A percentile compares a stretch with the other conserved stretches of the same genome.
phyloP scores from a whole-genome alignment of 2,888 invertebrate species.

The Philhelius pedissequus region DNA sequence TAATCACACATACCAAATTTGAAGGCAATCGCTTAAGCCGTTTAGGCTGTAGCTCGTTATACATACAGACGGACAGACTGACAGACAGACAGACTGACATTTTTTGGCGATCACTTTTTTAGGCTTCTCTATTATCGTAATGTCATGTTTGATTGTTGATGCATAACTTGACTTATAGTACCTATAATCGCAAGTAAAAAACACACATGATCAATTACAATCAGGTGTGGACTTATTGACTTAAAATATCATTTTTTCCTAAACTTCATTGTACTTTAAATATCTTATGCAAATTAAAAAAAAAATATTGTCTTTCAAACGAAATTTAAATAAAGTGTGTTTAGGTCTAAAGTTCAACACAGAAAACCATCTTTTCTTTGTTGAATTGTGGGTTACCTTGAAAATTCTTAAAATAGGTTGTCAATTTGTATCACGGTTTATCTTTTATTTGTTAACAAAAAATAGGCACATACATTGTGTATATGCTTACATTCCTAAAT shows the following conservation, averaged over 20 bases:
- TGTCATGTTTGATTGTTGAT: no score
- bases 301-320: neutral
- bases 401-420: neutral
- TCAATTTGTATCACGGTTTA: neutral
- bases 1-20: no score
- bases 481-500: neutral
- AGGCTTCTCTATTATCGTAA: no score
- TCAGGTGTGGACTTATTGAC: neutral
- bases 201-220: no score
- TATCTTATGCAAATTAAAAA: neutral
- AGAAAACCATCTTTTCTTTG: neutral
- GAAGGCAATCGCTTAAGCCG: no score
- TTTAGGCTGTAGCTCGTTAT: no score
- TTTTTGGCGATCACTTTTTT: no score
- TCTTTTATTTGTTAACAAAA: neutral
- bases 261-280: neutral
- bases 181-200: no score
- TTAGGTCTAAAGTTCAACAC: neutral
- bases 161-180: no score
- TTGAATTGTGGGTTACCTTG: neutral
- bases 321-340: neutral
- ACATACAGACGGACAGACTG: no score
- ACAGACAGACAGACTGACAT: no score
- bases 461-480: slow-evolving; percentile 8
- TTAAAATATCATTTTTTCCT: neutral